A percentile compares a stretch with the other conserved stretches of the same genome.
Evolutionary conservation across 2,888 invertebrate species (phyloP).

Genomic region (Alentia gelatinosa): DNA sequence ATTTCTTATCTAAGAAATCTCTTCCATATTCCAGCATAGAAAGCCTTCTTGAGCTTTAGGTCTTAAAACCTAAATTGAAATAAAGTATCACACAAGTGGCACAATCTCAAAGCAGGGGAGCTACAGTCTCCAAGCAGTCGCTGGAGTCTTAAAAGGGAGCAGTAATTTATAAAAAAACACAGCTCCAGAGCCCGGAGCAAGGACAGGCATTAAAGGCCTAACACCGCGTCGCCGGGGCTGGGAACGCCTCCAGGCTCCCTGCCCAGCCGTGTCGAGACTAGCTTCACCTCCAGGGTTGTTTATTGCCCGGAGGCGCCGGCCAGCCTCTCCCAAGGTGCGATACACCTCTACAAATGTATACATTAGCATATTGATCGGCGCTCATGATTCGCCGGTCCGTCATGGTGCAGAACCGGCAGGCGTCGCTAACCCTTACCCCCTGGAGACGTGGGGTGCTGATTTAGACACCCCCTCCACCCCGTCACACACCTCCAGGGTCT

Average conservation of each 20-base stretch:
- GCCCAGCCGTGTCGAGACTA: background rate
- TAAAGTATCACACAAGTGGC: too few relatives aligned
- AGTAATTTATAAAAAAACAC: too few relatives aligned
- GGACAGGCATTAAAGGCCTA: background rate
- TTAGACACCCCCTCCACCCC: background rate
- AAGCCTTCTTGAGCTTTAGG: too few relatives aligned
- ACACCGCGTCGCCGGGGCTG: background rate
- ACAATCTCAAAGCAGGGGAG: too few relatives aligned
- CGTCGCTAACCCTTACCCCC: background rate
- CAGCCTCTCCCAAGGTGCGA: background rate
- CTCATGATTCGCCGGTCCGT: background rate
- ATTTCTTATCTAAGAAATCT: too few relatives aligned
- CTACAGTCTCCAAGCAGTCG: too few relatives aligned
- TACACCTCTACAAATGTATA: background rate
- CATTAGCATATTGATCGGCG: conserved; percentile 17
- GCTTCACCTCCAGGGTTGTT: background rate
- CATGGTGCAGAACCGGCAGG: background rate
- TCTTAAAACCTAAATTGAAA: too few relatives aligned
- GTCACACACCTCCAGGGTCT: background rate
- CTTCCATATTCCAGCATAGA: too few relatives aligned
- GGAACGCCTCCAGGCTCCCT: background rate
- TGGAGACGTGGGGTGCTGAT: background rate
- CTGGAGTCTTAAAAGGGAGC: too few relatives aligned
- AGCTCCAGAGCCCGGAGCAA: too few relatives aligned
- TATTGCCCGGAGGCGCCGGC: background rate